Base-by-base conservation (phyloP, 1,140 invertebrate species). In the Reticulitermes speratus region DNA sequence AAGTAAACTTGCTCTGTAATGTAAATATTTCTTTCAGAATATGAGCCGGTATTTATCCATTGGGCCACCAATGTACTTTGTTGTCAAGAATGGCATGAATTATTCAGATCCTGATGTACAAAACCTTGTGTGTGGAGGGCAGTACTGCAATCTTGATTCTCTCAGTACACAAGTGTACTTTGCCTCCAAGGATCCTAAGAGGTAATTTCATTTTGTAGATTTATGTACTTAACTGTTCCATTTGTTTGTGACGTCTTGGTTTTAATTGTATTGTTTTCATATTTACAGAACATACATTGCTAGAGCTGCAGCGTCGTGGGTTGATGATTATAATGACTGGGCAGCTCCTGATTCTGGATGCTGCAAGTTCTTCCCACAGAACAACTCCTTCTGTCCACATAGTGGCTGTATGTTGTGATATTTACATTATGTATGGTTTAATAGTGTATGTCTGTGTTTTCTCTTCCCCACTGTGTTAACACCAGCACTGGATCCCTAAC, bases 321-420 rank as follows among this genome's bases (percentile, higher is more conserved):
- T 99, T 82, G 99, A 99, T 90, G 98, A 99, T 91, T 99, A 98
- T 91, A 95, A 98, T 88, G 96, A 97, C 91, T 99, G 99, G 99
- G 91, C 94, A 2, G 89, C 89, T 3, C 88, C 92, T 16, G 48
- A 90, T 2, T 83, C 87, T 65, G 88, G 88, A 16, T 97, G 96
- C 89, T 97, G 96, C 89, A 94, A 92, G 89, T 93, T 93, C 86
- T 91, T 93, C 89, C 89, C 89, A 0, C 55, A 83, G 1, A 94
- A 94, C 90, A 90, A 90, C 87, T 93, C 92, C 65, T 96, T 96
- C 89, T 97, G 96, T 91, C 96, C 95, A 32, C 94, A 95, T 86
- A 59, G 75, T 45, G 16, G n/a, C n/a, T 83, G 75, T 86, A 83
- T 82, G 86, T 87, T n/a, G 38, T n/a, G 23, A 45, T 87, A 84